A percentile compares a stretch with the other conserved stretches of the same genome.
Conservation (phyloP, 1,140 invertebrate genomes). For the Proales similis region DNA sequence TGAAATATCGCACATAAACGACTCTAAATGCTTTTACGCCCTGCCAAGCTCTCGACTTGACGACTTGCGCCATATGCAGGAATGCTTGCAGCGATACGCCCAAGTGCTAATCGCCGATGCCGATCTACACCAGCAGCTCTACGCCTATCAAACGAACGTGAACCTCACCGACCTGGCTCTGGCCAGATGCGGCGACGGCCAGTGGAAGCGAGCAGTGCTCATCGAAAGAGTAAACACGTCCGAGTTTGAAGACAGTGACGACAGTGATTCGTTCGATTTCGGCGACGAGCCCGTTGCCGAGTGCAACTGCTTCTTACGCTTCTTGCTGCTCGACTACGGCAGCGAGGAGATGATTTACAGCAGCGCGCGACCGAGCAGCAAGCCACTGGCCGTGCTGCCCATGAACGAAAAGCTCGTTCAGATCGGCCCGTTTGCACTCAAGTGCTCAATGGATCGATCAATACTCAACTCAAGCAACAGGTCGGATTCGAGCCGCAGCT, state of each 20-base stretch:
- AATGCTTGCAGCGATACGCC: constrained; percentile 16
- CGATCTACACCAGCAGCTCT: background rate
- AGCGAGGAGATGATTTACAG: background rate
- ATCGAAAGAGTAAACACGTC: background rate
- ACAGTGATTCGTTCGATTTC: too few species aligned
- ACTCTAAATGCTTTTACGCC: constrained; percentile 13
- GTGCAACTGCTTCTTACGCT: background rate
- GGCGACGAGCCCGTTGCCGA: background rate
- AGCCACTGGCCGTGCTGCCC: background rate
- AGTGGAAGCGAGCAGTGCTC: constrained; percentile 23
- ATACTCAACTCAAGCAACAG: constrained; percentile 23
- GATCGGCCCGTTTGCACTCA: constrained; percentile 24
- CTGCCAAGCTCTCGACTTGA: background rate
- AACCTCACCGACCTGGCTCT: constrained; percentile 3
- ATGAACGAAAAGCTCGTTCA: constrained; percentile 13
- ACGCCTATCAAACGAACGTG: constrained; percentile 1
- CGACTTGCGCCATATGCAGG: constrained; percentile 11
- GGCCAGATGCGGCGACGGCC: background rate
- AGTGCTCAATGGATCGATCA: constrained; percentile 30
- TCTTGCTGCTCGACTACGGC: constrained; percentile 21
- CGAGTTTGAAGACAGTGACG: background rate
- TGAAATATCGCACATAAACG: constrained; percentile 1
- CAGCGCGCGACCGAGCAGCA: too few species aligned
- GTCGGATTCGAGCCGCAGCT: background rate
- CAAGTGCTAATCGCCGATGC: background rate